A percentile compares a stretch with the other conserved stretches of the same genome.
Evolutionary conservation across 2,797 vertebrate species (phyloP).

Genomic region (Mormyrops boulengeri): DNA sequence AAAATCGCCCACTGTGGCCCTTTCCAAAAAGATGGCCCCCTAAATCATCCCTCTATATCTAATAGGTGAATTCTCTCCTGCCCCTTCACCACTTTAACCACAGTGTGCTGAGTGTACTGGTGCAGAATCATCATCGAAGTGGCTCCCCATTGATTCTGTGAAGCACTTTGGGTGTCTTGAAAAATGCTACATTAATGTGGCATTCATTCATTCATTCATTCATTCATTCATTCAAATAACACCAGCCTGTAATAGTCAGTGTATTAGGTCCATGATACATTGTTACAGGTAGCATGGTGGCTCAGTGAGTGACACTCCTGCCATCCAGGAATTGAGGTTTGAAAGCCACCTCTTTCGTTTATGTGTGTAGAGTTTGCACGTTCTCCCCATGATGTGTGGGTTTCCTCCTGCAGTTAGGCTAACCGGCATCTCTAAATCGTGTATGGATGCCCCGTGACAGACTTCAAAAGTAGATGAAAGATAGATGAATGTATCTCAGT

Average conservation of each 20-base stretch:
- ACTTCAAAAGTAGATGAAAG: background rate
- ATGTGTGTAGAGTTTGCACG: background rate
- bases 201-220: background rate
- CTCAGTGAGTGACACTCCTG: background rate
- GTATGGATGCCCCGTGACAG: background rate
- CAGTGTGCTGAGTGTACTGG: background rate
- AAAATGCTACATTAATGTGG: background rate
- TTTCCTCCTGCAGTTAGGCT: background rate
- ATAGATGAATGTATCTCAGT: background rate
- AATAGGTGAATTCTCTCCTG: background rate
- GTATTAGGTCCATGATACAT: background rate
- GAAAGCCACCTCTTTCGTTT: background rate
- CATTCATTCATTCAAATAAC: background rate
- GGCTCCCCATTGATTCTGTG: background rate
- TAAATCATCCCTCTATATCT: background rate
- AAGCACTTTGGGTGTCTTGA: background rate
- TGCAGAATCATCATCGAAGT: background rate
- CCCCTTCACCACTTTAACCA: background rate
- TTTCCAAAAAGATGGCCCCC: background rate
- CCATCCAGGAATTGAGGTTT: background rate
- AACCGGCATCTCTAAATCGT: background rate
- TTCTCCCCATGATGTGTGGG: too few relatives aligned
- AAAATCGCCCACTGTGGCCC: background rate
- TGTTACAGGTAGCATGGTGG: background rate
- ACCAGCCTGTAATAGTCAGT: background rate